A percentile compares a stretch with the other conserved stretches of the same genome.
phyloP scores from a whole-genome alignment of 2,888 invertebrate species.

The Pachycephus smyrnensis region DNA sequence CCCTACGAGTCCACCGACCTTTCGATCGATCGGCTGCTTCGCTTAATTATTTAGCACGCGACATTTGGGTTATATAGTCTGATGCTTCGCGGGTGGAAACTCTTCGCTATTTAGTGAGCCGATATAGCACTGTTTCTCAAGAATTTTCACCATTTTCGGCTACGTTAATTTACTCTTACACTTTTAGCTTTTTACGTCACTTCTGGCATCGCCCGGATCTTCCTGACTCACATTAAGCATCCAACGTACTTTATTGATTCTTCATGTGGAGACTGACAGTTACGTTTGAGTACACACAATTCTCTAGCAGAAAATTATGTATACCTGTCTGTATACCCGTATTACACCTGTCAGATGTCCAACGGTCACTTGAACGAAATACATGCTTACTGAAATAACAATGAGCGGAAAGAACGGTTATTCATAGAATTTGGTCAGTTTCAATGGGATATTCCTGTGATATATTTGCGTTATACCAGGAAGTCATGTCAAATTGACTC shows the following conservation, averaged over 20 bases:
- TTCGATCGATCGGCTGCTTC: constrained; percentile 19
- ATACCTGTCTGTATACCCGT: too few relatives aligned
- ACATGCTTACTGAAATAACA: constrained; percentile 39
- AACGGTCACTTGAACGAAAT: too few relatives aligned
- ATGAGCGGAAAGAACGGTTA: constrained; percentile 29
- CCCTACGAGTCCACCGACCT: background rate
- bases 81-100: background rate
- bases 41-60: constrained; percentile 55
- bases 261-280: background rate
- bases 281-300: background rate
- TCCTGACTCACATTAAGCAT: background rate
- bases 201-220: background rate
- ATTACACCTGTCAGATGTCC: too few relatives aligned
- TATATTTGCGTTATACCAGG: too few relatives aligned
- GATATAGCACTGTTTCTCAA: background rate
- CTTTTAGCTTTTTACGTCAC: background rate
- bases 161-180: background rate
- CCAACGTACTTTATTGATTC: background rate
- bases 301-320: background rate
- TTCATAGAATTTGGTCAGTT: background rate
- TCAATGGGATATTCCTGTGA: too few relatives aligned
- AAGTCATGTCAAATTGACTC: too few relatives aligned
- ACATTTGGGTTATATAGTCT: constrained; percentile 22
- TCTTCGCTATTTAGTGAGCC: background rate
- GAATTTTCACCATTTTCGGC: background rate